Conservation (phyloP, 2,888 invertebrate genomes). For the Carpatolechia fugitivella region DNA sequence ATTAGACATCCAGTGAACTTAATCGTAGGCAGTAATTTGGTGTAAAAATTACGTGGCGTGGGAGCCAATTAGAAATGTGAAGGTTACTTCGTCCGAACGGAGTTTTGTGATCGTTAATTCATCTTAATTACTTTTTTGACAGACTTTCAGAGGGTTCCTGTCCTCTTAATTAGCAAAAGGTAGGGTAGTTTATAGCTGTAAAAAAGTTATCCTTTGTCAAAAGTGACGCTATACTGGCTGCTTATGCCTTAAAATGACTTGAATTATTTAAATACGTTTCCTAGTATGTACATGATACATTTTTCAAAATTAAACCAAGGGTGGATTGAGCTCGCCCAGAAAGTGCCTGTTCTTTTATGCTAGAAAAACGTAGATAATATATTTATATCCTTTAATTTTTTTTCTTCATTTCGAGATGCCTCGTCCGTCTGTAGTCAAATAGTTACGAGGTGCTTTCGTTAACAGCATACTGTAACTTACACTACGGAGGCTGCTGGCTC, state of each 20-base stretch:
- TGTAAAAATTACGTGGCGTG: constrained; percentile 63
- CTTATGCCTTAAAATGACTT: no score
- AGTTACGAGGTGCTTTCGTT: neutral
- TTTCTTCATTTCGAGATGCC: no score
- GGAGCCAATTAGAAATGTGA: constrained; percentile 50
- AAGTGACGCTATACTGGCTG: no score
- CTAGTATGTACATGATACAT: no score
- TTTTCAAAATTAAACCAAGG: no score
- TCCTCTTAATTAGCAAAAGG: constrained; percentile 25
- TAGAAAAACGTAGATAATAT: neutral
- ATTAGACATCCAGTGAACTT: constrained; percentile 64
- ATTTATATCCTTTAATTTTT: no score
- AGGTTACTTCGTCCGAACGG: constrained; percentile 24
- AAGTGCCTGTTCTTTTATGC: no score
- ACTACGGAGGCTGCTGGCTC: neutral
- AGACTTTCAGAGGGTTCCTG: constrained; percentile 45
- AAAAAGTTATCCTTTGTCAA: neutral
- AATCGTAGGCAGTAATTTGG: constrained; percentile 63
- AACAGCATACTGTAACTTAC: neutral
- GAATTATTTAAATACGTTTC: no score
- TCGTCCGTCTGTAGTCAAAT: no score
- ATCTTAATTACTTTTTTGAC: constrained; percentile 62
- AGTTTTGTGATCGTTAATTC: constrained; percentile 56
- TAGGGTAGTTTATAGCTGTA: neutral
- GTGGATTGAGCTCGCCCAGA: no score